Evolutionary conservation across 2,797 vertebrate genomes (phyloP), one percentile per base, ranked within the genome.

Genomic region (Mormyrus hasselquistii): DNA sequence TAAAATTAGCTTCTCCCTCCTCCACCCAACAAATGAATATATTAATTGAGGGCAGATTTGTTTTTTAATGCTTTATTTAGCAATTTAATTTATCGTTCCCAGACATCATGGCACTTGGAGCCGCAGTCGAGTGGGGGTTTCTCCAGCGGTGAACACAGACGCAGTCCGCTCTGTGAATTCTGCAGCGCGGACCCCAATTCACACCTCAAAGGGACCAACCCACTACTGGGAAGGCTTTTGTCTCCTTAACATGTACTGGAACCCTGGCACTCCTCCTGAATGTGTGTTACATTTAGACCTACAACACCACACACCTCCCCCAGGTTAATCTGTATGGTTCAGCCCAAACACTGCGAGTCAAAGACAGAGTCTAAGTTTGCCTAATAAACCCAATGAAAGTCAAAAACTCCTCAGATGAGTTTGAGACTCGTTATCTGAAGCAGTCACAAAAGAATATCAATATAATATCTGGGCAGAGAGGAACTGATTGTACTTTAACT

Each of bases 401-500:
- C 38, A 38, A 79, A 73, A 8, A 79, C 16, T 19, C 4, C 34
- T 79, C 34, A 79, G 6, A 79, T 16, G 73, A 6, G 16, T 2
- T 7, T 38, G 38, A 79, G 73, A 79, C 69, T 41, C 5, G 34
- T 41, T 34, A 41, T 79, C 73, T 79, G 73, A 79, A 7, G 73
- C 73, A 79, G 73, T 79, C 73, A 79, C 14, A 41, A 1, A 79
- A 79, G 34, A 79, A 44, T 79, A 44, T 79, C 34, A 38, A 19
- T 79, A 38, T 79, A 79, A 69, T 34, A 69, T 69, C 62, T 69
- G 62, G 62, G 25, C 62, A 34, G 25, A 69, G 62, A 69, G 29
- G 62, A 69, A 69, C 62, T 69, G 73, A 79, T 44, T 38, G 34
- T 79, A 79, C 73, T 79, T 79, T 79, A 79, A 79, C 73, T 79